Base-by-base conservation (phyloP, 2,797 vertebrate genomes). In the Enteromius paludinosus region DNA sequence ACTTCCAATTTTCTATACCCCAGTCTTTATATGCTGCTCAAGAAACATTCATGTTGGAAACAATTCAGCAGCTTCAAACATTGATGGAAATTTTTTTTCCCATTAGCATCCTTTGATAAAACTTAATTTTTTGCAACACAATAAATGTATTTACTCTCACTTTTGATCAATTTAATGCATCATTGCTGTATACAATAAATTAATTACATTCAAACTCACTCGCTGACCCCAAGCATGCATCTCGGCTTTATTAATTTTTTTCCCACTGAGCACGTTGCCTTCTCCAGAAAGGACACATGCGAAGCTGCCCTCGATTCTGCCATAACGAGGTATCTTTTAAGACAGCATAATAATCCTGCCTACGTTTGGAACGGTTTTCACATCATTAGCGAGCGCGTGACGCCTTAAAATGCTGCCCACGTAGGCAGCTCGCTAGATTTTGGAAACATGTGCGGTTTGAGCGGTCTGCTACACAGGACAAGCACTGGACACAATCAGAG, bases 391-490 rank as follows among this genome's bases (percentile, higher is more conserved):
- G 0, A 3, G 49, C 18, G 1, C 8, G 33, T 35, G 15, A 35
- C n/a, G 18, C 9, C 20, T 68, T 78, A 68, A 65, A 68, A 68
- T 68, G 76, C 45, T 68, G 30, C 30, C 64, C n/a, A 78, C 33
- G 30, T 41, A 20, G 10, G 47, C 49, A 38, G 18, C 18, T 54
- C 5, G 20, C 18, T 72, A 35, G 20, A 14, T 30, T 61, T 45
- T 70, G 66, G 7, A 80, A 77, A 47, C 11, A 23, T 65, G 47
- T 35, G 23, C 23, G 47, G 65, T 52, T 66, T 65, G 47, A 79
- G 56, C 25, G 49, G n/a, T 80, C 54, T 76, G 45, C 56, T 59
- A 72, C 30, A 77, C 10, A 65, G 43, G 30, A 14, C 25, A 18
- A 28, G 56, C 74, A 43, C 62, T 74, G 73, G 47, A 59, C 6